Percentiles rank a stretch among this genome's conserved stretches.
These are phyloP conservation scores for Brachyhypopomus gauderio DNA, from an alignment of 2,113 vertebrate genomes.

Conservation along the genomic window DNA sequence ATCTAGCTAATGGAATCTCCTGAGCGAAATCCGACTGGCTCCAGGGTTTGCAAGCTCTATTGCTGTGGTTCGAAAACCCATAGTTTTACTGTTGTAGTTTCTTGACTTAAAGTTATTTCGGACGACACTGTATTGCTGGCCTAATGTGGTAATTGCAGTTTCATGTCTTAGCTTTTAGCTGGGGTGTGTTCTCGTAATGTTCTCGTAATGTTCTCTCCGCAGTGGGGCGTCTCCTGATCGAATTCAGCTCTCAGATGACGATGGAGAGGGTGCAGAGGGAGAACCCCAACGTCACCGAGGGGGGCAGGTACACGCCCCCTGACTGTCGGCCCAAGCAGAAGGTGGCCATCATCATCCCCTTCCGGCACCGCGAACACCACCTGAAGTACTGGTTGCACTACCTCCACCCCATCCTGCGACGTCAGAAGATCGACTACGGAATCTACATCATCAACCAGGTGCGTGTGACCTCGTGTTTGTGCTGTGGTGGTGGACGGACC, in stretches of 20 bases:
- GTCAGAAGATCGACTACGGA: conserved; percentile 94
- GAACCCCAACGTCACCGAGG: conserved; percentile 92
- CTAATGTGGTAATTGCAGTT: too few species aligned
- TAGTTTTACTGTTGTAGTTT: too few species aligned
- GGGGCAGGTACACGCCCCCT: conserved; percentile 86
- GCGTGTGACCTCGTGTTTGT: neutral
- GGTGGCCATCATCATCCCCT: conserved; percentile 97
- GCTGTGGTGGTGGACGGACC: too few species aligned
- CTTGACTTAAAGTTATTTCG: too few species aligned
- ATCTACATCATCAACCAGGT: conserved; percentile 99
- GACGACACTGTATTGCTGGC: too few species aligned
- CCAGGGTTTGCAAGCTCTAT: too few species aligned
- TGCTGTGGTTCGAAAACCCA: too few species aligned
- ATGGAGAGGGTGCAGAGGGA: conserved; percentile 96
- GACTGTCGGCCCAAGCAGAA: conserved; percentile 92
- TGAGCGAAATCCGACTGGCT: too few species aligned
- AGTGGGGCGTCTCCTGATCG: conserved; percentile 96
- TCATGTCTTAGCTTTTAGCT: too few species aligned
- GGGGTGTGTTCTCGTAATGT: conserved; percentile 43
- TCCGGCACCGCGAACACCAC: conserved; percentile 94
- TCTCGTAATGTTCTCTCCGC: conserved; percentile 55
- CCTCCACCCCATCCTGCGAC: conserved; percentile 92
- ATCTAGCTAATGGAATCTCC: too few species aligned
- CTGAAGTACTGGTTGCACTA: conserved; percentile 99
- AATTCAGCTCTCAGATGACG: conserved; percentile 96